Conservation (phyloP, 2,888 invertebrate genomes). For the Sinelater perroti region DNA sequence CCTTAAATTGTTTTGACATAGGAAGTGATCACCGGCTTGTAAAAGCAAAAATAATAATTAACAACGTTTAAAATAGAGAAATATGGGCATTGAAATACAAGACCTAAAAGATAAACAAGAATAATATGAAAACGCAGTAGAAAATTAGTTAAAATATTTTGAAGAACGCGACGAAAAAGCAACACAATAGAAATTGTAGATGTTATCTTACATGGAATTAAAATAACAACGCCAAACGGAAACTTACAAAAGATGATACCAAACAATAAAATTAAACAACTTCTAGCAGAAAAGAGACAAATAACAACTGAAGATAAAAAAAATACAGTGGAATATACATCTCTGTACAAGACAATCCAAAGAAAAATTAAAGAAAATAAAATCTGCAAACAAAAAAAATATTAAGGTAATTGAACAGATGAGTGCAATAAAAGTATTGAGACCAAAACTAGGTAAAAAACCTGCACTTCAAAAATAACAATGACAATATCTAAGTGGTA, state of each 20-base stretch:
- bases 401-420: not conserved
- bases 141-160: not conserved
- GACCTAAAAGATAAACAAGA: not conserved
- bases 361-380: not conserved
- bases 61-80: not conserved
- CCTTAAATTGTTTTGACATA: not conserved
- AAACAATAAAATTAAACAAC: not conserved
- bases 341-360: not conserved
- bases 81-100: not conserved
- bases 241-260: not conserved
- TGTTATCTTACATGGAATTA: not conserved
- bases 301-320: not conserved
- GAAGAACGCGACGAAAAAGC: not conserved
- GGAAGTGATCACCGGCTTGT: not conserved
- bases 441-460: not conserved
- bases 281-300: not conserved
- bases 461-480: not conserved
- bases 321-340: not conserved
- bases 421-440: not conserved
- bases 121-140: not conserved
- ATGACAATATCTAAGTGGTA: not conserved
- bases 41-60: not conserved
- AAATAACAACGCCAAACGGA: not conserved
- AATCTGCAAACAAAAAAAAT: no score
- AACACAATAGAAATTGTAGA: not conserved